Conservation (phyloP, 1,140 invertebrate genomes). For the Pentalonia nigronervosa region DNA sequence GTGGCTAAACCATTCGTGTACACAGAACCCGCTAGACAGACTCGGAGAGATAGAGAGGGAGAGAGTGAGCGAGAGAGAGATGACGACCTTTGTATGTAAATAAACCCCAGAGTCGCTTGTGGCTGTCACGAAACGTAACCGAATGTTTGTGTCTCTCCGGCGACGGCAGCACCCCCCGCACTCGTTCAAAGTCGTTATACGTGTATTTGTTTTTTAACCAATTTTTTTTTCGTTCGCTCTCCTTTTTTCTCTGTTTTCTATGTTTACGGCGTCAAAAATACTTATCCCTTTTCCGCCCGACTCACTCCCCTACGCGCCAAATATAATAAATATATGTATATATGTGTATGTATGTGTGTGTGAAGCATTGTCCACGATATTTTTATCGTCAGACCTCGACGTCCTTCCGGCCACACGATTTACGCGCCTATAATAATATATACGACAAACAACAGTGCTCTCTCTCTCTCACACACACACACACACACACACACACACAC, state of each 20-base stretch:
- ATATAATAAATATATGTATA: background rate
- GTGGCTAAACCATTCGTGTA: background rate
- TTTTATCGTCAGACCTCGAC: background rate
- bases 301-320: background rate
- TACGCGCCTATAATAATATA: background rate
- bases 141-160: conserved; percentile 32
- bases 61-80: background rate
- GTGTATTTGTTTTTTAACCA: conserved; percentile 27
- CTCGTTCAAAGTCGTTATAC: background rate
- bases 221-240: background rate
- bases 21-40: background rate
- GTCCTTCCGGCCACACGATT: background rate
- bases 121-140: conserved; percentile 33
- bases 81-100: conserved; percentile 55
- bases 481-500: no score
- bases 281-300: background rate
- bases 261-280: background rate
- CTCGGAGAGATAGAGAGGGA: background rate
- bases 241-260: background rate
- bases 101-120: conserved; percentile 21
- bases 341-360: background rate
- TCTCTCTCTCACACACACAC: no score
- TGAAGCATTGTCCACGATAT: background rate
- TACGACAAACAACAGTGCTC: background rate
- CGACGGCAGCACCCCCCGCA: no score